These are phyloP conservation scores for Conus canariensis DNA, from an alignment of 2,888 invertebrate genomes.

Conservation along the genomic window DNA sequence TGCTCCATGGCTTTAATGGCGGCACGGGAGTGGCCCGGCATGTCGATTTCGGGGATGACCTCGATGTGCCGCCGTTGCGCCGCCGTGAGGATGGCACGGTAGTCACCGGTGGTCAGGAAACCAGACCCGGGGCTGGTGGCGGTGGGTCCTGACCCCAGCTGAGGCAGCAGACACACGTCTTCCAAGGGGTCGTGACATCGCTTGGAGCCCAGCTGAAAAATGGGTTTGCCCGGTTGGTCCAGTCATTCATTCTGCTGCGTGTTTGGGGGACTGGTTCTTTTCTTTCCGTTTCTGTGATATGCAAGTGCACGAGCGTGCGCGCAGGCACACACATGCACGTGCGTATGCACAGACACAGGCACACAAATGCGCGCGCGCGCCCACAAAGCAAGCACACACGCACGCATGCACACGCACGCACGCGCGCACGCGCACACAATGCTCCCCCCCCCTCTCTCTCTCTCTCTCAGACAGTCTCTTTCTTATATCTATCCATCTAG, in stretches of 20 bases:
- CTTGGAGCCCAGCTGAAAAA: slow-evolving; percentile 53
- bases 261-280: not conserved
- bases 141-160: slow-evolving; percentile 54
- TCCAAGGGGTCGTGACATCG: slow-evolving; percentile 53
- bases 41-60: slow-evolving; percentile 68
- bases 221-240: not conserved
- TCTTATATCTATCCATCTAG: not conserved
- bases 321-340: too few species aligned
- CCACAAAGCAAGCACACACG: too few species aligned
- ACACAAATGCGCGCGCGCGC: too few species aligned
- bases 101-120: slow-evolving; percentile 49
- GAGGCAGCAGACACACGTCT: slow-evolving; percentile 54
- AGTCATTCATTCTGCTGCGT: not conserved
- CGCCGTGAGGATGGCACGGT: slow-evolving; percentile 47
- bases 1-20: slow-evolving; percentile 49
- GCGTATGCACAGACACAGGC: too few species aligned
- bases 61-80: slow-evolving; percentile 54
- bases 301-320: too few species aligned
- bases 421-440: too few species aligned
- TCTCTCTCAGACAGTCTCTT: not conserved
- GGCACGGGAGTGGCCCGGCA: slow-evolving; percentile 56
- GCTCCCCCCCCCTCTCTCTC: not conserved
- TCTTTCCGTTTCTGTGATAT: not conserved
- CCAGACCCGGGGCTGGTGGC: slow-evolving; percentile 51
- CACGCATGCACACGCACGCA: too few species aligned